Conservation (phyloP, 2,113 vertebrate species). For the Cyanistes caeruleus region DNA sequence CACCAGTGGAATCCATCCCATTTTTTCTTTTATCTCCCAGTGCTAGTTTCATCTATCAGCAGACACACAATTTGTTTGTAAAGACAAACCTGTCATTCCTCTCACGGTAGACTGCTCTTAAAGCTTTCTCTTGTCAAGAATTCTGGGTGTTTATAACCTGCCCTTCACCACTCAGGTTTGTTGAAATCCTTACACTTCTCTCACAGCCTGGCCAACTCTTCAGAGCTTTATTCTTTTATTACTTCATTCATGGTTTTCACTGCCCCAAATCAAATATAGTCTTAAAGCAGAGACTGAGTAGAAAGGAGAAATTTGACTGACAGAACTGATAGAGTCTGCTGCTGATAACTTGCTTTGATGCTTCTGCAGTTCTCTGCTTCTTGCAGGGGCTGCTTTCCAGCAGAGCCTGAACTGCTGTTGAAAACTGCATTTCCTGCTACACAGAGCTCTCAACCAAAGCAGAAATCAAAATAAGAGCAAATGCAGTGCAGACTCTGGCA, state of each 20-base stretch:
- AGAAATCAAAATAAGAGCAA: slow-evolving; percentile 46
- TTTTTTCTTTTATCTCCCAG: no score
- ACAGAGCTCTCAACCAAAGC: background rate
- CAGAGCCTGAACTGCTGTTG: background rate
- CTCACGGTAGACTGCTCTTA: background rate
- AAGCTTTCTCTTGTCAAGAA: background rate
- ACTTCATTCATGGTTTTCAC: background rate
- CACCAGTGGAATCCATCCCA: no score
- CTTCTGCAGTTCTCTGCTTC: background rate
- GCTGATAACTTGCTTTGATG: background rate
- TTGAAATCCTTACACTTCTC: background rate
- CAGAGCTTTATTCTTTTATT: background rate
- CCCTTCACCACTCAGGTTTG: background rate
- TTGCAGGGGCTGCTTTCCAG: background rate
- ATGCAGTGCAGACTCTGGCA: slow-evolving; percentile 16
- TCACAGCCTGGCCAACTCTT: background rate
- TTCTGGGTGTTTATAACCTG: background rate
- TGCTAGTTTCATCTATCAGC: no score
- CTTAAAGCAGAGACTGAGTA: background rate
- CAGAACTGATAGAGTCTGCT: background rate
- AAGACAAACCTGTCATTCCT: no score
- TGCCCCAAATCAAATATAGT: background rate
- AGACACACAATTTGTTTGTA: no score
- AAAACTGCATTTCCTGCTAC: slow-evolving; percentile 33
- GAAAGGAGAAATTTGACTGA: background rate